A percentile compares a stretch with the other conserved stretches of the same genome.
phyloP scores from a whole-genome alignment of 2,113 vertebrate species.

The Zapornia atra region DNA sequence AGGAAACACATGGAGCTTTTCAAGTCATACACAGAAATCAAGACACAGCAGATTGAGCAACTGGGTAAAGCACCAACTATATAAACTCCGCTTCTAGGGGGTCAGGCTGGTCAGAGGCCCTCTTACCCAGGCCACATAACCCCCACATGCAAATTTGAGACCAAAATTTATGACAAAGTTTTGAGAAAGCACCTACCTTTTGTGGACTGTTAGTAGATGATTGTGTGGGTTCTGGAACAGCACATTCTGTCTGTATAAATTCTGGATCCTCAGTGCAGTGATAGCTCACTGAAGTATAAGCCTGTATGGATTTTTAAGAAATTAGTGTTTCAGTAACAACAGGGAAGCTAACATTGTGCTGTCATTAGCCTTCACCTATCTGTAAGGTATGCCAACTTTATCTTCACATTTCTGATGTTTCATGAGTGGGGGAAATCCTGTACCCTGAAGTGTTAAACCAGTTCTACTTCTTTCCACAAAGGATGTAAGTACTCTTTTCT shows the following conservation, averaged over 20 bases:
- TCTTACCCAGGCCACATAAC: neutral
- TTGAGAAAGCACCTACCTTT: conserved; percentile 65
- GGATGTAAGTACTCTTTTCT: neutral
- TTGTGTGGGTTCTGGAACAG: conserved; percentile 60
- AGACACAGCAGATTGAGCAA: neutral
- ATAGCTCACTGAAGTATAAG: conserved; percentile 75
- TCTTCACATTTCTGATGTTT: rapidly evolving
- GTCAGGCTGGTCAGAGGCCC: rapidly evolving
- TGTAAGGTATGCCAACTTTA: neutral
- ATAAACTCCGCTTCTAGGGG: neutral
- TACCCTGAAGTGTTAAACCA: neutral
- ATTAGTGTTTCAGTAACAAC: neutral
- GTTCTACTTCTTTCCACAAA: neutral
- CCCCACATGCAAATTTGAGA: rapidly evolving
- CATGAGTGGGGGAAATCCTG: rapidly evolving
- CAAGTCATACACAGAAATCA: neutral
- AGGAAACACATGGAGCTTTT: rapidly evolving
- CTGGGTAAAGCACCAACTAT: neutral
- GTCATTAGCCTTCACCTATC: neutral
- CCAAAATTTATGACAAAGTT: neutral
- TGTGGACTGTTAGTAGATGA: conserved; percentile 63
- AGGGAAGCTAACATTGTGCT: neutral
- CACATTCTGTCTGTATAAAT: conserved; percentile 52
- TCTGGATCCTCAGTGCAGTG: conserved; percentile 73
- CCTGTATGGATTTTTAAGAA: conserved; percentile 43